These are phyloP conservation scores for Tapirus terrestris DNA, from an alignment of 2,113 vertebrate genomes.

Conservation along the genomic window DNA sequence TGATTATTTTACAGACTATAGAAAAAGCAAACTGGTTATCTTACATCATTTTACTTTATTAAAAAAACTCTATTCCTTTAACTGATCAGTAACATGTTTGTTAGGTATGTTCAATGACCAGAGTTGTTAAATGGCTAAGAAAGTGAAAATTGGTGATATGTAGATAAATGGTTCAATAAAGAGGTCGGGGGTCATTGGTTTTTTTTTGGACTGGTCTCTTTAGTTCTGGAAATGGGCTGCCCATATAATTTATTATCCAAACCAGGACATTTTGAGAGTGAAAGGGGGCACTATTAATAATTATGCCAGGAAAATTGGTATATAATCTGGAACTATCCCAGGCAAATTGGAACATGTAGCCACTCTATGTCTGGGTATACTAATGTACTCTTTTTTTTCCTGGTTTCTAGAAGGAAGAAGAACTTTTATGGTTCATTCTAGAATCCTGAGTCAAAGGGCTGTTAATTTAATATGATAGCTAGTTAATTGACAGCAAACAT, in stretches of 20 bases:
- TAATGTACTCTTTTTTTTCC: background rate
- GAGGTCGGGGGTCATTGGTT: background rate
- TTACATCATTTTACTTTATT: slow-evolving; percentile 32
- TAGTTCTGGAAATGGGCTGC: background rate
- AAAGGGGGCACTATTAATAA: background rate
- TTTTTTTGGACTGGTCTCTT: slow-evolving; percentile 13
- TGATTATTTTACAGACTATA: background rate
- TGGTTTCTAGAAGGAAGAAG: background rate
- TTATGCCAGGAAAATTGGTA: background rate
- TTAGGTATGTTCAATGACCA: background rate
- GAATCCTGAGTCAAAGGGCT: slow-evolving; percentile 6
- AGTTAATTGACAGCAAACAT: background rate
- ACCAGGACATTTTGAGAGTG: background rate
- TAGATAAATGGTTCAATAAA: background rate
- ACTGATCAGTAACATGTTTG: background rate
- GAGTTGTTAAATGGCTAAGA: slow-evolving; percentile 20
- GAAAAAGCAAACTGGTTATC: slow-evolving; percentile 6
- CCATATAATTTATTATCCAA: background rate
- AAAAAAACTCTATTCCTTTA: background rate
- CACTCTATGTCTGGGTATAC: background rate
- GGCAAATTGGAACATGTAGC: background rate
- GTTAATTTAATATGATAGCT: background rate
- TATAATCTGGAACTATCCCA: background rate
- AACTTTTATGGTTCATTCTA: background rate
- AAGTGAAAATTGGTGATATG: slow-evolving; percentile 11